Conservation (phyloP, 2,797 vertebrate species). For the Gephyroberyx darwinii region DNA sequence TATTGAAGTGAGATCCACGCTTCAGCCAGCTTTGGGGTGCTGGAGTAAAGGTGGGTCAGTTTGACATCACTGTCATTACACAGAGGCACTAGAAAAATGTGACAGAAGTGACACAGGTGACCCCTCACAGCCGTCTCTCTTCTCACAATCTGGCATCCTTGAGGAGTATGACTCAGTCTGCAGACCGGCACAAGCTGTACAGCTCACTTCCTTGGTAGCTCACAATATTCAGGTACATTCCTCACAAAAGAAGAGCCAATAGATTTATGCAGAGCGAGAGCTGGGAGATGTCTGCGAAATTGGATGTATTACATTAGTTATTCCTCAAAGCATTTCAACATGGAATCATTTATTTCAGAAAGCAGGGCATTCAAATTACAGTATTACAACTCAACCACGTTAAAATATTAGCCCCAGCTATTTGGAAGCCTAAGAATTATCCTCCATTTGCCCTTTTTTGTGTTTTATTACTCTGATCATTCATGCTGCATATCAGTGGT, state of each 20-base stretch:
- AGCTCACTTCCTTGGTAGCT: neutral
- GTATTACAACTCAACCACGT: slow-evolving; percentile 11
- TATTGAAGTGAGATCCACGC: slow-evolving; percentile 45
- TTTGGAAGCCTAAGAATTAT: slow-evolving; percentile 50
- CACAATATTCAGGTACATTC: slow-evolving; percentile 1
- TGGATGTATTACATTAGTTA: slow-evolving; percentile 5
- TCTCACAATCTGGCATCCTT: slow-evolving; percentile 5
- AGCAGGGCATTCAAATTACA: slow-evolving; percentile 14
- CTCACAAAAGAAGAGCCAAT: neutral
- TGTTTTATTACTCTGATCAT: slow-evolving; percentile 70
- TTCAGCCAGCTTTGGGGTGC: slow-evolving; percentile 26
- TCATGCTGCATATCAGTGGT: slow-evolving; percentile 54
- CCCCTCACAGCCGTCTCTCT: slow-evolving; percentile 13
- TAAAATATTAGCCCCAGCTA: slow-evolving; percentile 29
- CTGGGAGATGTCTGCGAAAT: slow-evolving; percentile 14
- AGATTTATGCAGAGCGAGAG: slow-evolving; percentile 14
- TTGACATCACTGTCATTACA: slow-evolving; percentile 37
- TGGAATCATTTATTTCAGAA: slow-evolving; percentile 1
- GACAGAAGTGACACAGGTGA: slow-evolving; percentile 11
- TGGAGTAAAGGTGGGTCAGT: slow-evolving; percentile 32
- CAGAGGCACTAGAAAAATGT: slow-evolving; percentile 24
- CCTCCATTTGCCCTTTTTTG: slow-evolving; percentile 66
- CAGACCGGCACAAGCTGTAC: slow-evolving; percentile 7
- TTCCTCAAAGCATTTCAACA: slow-evolving; percentile 15
- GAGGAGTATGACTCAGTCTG: slow-evolving; percentile 1